phyloP scores from a whole-genome alignment of 2,888 invertebrate species.

The Conomelus anceps region DNA sequence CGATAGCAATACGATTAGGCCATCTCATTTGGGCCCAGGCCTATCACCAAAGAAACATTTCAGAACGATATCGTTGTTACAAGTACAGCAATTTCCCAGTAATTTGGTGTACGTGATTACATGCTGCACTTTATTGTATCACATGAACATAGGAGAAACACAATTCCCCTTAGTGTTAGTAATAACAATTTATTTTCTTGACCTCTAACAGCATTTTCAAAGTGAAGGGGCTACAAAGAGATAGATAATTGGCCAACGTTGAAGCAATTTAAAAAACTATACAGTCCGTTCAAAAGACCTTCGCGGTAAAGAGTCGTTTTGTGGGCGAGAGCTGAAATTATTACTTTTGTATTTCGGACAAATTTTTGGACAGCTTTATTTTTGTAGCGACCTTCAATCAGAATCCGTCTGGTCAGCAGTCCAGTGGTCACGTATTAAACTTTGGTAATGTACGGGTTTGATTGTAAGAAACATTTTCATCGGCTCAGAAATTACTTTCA shows the following conservation, averaged over 20 bases:
- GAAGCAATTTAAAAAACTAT: background rate
- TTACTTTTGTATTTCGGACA: background rate
- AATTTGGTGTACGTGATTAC: background rate
- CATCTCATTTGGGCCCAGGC: background rate
- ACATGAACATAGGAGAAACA: background rate
- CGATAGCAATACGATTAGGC: background rate
- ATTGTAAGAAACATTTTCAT: background rate
- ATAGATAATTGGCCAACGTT: background rate
- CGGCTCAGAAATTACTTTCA: background rate
- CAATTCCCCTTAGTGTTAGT: background rate
- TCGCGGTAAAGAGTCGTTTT: background rate
- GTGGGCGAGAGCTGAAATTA: background rate
- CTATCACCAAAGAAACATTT: background rate
- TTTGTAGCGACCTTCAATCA: background rate
- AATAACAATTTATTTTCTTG: background rate
- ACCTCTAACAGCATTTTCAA: background rate
- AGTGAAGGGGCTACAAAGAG: background rate
- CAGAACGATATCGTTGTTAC: background rate
- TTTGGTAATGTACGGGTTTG: background rate
- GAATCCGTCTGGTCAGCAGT: background rate
- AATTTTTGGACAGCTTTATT: background rate
- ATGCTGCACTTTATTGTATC: background rate
- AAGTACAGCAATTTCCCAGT: background rate
- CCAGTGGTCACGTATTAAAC: background rate
- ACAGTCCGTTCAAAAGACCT: background rate